A percentile compares a stretch with the other conserved stretches of the same genome.
Conservation (phyloP, 30 jellyfish, hydroid and myxozoan species). For the Turritopsis rubra region DNA sequence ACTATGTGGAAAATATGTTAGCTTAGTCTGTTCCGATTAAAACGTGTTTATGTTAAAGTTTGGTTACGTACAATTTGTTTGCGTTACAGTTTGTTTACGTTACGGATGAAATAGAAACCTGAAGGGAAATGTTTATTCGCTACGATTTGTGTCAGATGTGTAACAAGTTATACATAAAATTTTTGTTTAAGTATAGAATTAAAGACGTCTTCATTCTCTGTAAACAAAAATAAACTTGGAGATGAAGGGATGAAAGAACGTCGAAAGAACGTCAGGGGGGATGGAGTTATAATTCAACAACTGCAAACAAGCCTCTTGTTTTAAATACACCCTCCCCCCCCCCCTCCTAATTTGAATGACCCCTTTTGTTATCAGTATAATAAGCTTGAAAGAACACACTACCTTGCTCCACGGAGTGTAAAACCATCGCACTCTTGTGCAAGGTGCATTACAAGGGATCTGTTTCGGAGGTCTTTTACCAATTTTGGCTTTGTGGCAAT, state of each 20-base stretch:
- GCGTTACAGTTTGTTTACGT: background rate
- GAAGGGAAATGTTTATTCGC: background rate
- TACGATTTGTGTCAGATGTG: background rate
- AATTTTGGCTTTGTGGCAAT: constrained; percentile 40
- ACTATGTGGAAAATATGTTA: background rate
- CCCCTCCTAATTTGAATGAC: too few relatives aligned
- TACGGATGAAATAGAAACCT: background rate
- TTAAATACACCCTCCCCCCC: too few relatives aligned
- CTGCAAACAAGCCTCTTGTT: too few relatives aligned
- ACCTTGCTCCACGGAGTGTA: constrained; percentile 90
- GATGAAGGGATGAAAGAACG: too few relatives aligned
- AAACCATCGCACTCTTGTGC: constrained; percentile 75
- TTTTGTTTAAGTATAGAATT: too few relatives aligned
- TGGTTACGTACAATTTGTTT: background rate
- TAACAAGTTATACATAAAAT: too few relatives aligned
- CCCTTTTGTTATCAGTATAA: too few relatives aligned
- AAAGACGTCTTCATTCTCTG: too few relatives aligned
- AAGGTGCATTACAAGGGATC: constrained; percentile 54
- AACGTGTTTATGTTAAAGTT: background rate
- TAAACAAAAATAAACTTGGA: too few relatives aligned
- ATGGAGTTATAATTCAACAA: too few relatives aligned
- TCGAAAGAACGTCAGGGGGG: too few relatives aligned
- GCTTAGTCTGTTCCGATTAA: background rate
- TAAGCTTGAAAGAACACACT: background rate
- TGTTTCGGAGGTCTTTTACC: constrained; percentile 55